These are phyloP conservation scores for Isurus oxyrinchus DNA, from an alignment of 2,113 vertebrate genomes.

Conservation along the genomic window DNA sequence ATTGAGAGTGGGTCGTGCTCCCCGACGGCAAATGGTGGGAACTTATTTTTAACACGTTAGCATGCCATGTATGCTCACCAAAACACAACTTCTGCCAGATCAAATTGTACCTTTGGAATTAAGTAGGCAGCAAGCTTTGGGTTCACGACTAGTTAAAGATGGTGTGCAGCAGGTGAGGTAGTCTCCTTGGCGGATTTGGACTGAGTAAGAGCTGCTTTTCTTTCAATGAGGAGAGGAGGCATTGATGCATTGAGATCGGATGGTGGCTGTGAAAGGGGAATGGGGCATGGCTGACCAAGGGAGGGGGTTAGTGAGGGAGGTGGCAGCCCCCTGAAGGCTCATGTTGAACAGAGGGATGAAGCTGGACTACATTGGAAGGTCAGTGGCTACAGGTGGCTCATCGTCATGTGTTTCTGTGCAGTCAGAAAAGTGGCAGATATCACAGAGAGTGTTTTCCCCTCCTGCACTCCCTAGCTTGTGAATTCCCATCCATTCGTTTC, in stretches of 20 bases:
- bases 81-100: neutral
- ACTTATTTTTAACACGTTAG: neutral
- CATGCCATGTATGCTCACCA: neutral
- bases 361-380: neutral
- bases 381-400: neutral
- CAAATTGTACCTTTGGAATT: neutral
- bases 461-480: neutral
- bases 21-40: neutral
- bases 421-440: neutral
- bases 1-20: neutral
- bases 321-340: too few species aligned
- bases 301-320: too few species aligned
- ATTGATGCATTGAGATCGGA: neutral
- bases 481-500: neutral
- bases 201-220: neutral
- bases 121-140: neutral
- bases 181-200: neutral
- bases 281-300: too few species aligned
- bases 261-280: neutral
- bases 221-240: neutral
- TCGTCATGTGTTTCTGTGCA: neutral
- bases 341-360: too few species aligned
- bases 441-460: neutral
- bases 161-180: too few species aligned
- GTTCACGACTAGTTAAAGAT: neutral